Percentiles rank a stretch among this genome's conserved stretches.
Evolutionary conservation across 2,888 invertebrate species (phyloP).

Genomic region (Tinea semifulvella): DNA sequence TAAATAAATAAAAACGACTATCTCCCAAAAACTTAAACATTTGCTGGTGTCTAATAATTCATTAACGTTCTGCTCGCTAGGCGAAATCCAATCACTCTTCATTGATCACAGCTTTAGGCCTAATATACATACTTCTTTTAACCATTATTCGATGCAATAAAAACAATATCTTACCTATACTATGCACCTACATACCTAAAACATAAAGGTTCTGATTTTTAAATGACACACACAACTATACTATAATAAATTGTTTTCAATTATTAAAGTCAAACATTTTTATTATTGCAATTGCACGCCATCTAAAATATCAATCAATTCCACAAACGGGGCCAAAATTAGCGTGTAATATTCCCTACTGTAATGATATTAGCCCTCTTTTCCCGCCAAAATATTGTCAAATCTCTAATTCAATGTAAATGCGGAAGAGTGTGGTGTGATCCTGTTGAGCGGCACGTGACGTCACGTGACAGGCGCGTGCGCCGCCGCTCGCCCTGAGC

Average conservation of each 20-base stretch:
- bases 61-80: too few species aligned
- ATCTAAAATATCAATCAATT: constrained; percentile 44
- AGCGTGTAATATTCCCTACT: constrained; percentile 62
- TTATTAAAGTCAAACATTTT: not conserved
- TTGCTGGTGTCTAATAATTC: too few species aligned
- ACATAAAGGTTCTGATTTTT: too few species aligned
- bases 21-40: too few species aligned
- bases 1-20: too few species aligned
- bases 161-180: too few species aligned
- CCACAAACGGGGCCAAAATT: constrained; percentile 56
- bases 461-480: constrained; percentile 36
- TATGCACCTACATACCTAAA: too few species aligned
- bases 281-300: constrained; percentile 13
- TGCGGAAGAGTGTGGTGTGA: constrained; percentile 9
- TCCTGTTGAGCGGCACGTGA: constrained; percentile 33
- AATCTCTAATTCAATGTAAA: constrained; percentile 17
- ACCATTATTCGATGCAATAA: too few species aligned
- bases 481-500: constrained; percentile 21
- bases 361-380: constrained; percentile 46
- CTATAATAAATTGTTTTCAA: not conserved
- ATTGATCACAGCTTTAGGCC: too few species aligned
- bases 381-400: constrained; percentile 39
- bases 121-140: too few species aligned
- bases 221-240: too few species aligned
- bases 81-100: too few species aligned